Evolutionary conservation across 2,113 vertebrate genomes (phyloP), one percentile per base, ranked within the genome.

Genomic region (Elanoides forficatus): DNA sequence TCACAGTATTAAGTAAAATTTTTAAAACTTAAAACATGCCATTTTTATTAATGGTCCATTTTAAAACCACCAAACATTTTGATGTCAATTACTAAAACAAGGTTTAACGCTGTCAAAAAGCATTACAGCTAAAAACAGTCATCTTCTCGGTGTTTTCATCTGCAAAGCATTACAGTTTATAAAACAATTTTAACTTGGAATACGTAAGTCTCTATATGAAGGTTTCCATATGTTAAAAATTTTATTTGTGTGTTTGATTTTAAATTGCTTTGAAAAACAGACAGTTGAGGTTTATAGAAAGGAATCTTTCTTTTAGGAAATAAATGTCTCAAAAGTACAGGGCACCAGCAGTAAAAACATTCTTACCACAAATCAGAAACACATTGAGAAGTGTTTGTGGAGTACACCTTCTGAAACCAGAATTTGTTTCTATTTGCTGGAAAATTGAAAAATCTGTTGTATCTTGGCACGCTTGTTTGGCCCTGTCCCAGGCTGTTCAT

Each of bases 81-180:
- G 94, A 98, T 98, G 96, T 98, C 98, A 98, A 98, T 98, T 98
- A 98, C 98, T 98, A 98, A 98, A 98, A 98, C 97, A 98, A 98
- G 97, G 98, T 98, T 98, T 98, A 98, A 97, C 26, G 70, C 96
- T 98, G 98, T 98, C 98, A 98, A 89, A 98, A 98, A 97, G 60
- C 96, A 98, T 98, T 98, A 98, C 94, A 94, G 89, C 96, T 98
- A 97, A 98, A 98, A 98, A 93, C 97, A 98, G 95, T 98, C 97
- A 95, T 97, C 93, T 92, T 97, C 88, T 97, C 42, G 52, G 94
- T 91, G 90, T 97, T 98, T 98, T 97, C 99, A 99, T 99, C 99
- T 99, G 99, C 96, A 98, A 99, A 97, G 97, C 97, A 99, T 99
- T 99, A 99, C 95, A 98, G 98, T 98, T 99, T 99, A 98, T 99